These are phyloP conservation scores for Channallabes apus DNA, from an alignment of 2,797 vertebrate genomes.

Conservation along the genomic window DNA sequence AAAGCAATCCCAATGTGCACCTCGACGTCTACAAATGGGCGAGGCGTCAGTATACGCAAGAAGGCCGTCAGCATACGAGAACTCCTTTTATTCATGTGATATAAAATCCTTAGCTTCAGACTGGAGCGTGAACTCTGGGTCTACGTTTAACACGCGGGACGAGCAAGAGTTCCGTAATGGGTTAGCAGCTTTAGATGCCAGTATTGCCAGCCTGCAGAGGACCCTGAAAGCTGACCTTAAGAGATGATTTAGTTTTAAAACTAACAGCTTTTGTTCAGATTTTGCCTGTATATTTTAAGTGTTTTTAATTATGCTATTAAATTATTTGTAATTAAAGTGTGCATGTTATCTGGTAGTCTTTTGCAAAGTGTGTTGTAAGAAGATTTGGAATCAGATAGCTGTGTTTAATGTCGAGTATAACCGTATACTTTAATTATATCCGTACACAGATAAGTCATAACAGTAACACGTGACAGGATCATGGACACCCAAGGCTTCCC, in stretches of 20 bases:
- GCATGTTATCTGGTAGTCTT: neutral
- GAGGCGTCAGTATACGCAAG: conserved; percentile 25
- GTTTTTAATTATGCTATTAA: conserved; percentile 30
- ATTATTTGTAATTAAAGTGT: conserved; percentile 10
- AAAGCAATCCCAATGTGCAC: conserved; percentile 14
- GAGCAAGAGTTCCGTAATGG: conserved; percentile 87
- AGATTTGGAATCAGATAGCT: neutral
- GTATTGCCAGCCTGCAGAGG: conserved; percentile 85
- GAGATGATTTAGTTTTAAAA: conserved; percentile 60
- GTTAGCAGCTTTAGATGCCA: conserved; percentile 88
- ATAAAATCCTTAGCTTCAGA: conserved; percentile 72
- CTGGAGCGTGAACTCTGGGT: conserved; percentile 79
- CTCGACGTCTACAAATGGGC: neutral
- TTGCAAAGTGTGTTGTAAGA: neutral
- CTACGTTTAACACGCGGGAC: conserved; percentile 85
- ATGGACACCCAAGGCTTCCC: too few relatives aligned
- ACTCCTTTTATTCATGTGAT: conserved; percentile 69
- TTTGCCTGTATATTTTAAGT: conserved; percentile 17
- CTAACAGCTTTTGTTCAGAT: neutral
- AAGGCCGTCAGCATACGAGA: conserved; percentile 47
- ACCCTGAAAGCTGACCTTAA: conserved; percentile 78
- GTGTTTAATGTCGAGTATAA: neutral
- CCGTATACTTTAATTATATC: too few relatives aligned
- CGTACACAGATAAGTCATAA: too few relatives aligned
- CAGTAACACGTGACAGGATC: too few relatives aligned